Evolutionary conservation across 2,113 vertebrate species (phyloP).

Genomic region (Oophaga pumilio): DNA sequence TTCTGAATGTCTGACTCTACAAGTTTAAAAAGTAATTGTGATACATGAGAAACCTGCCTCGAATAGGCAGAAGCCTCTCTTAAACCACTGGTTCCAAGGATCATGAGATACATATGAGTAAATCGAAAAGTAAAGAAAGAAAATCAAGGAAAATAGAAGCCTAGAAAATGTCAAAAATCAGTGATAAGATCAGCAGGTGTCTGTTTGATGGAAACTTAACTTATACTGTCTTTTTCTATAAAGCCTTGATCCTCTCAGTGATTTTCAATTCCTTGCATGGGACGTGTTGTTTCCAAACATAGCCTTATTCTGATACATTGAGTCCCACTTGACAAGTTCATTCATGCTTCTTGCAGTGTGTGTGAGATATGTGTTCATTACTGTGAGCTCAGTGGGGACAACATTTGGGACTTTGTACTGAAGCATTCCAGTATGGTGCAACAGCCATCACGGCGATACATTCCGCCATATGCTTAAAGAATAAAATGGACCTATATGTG

Average conservation of each 20-base stretch:
- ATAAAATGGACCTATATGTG: background rate
- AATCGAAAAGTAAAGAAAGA: constrained; percentile 19
- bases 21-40: constrained; percentile 46
- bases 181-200: constrained; percentile 57
- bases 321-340: constrained; percentile 57
- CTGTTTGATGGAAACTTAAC: constrained; percentile 56
- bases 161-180: constrained; percentile 41
- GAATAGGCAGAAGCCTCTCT: constrained; percentile 7
- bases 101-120: constrained; percentile 23
- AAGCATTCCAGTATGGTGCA: background rate
- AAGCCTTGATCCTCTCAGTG: constrained; percentile 49
- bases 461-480: background rate
- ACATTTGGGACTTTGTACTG: constrained; percentile 37
- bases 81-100: constrained; percentile 3
- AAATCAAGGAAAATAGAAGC: constrained; percentile 38
- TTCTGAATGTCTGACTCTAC: constrained; percentile 34
- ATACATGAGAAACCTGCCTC: constrained; percentile 31
- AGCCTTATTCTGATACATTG: constrained; percentile 48
- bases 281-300: constrained; percentile 50
- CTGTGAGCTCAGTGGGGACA: constrained; percentile 24
- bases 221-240: constrained; percentile 45
- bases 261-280: constrained; percentile 55
- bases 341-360: constrained; percentile 46
- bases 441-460: constrained; percentile 20
- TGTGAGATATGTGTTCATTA: constrained; percentile 45